Evolutionary conservation across 2,888 invertebrate genomes (phyloP).

Genomic region (Caenorhabditis sulstoni): DNA sequence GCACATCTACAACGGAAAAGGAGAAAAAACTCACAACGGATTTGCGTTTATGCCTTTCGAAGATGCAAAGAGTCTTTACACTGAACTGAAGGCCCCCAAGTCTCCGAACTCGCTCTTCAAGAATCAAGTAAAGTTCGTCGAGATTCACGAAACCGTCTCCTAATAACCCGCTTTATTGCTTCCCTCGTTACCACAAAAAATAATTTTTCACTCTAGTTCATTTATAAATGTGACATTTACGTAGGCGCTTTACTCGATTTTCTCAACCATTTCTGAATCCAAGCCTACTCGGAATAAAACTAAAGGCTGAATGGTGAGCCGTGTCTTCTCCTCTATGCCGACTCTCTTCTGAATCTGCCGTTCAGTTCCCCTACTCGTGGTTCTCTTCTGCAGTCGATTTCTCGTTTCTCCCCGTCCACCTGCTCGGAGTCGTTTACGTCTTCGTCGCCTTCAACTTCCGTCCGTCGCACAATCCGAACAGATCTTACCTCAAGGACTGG

Average conservation of each 20-base stretch:
- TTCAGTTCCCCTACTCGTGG: slow-evolving; percentile 56
- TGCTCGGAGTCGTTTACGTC: slow-evolving; percentile 43
- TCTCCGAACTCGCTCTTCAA: too few species aligned
- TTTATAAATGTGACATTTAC: too few species aligned
- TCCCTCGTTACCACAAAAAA: too few species aligned
- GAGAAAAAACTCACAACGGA: background rate
- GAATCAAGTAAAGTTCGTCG: background rate
- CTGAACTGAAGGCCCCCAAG: background rate
- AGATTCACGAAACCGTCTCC: too few species aligned
- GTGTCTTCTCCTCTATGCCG: background rate
- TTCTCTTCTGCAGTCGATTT: slow-evolving; percentile 43
- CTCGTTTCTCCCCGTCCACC: slow-evolving; percentile 32
- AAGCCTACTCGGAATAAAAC: slow-evolving; percentile 32
- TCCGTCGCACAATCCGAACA: slow-evolving; percentile 26
- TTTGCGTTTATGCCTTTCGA: background rate
- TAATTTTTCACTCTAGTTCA: too few species aligned
- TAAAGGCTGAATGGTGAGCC: slow-evolving; percentile 45
- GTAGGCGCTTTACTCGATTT: background rate
- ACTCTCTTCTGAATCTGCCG: background rate
- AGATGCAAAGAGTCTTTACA: background rate
- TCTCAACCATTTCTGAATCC: slow-evolving; percentile 2
- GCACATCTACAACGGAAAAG: background rate
- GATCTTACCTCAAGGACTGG: slow-evolving; percentile 42
- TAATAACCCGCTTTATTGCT: too few species aligned
- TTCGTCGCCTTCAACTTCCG: slow-evolving; percentile 46